Base-by-base conservation (phyloP, 2,797 vertebrate species). In the Brachyrhaphis roseni region DNA sequence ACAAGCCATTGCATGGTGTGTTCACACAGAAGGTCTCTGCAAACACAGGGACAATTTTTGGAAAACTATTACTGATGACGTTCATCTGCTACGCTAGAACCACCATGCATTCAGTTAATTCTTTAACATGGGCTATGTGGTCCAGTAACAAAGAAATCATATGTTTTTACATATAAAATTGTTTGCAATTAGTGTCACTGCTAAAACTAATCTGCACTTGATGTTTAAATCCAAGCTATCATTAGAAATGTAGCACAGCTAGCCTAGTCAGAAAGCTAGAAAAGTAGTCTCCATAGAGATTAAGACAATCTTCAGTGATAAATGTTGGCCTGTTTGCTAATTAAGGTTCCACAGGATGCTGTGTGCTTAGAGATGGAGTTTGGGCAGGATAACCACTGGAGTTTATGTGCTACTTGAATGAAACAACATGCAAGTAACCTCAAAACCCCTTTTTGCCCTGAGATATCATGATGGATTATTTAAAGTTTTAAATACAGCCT, bases 1-100 rank as follows among this genome's bases (percentile, higher is more conserved):
- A 74, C 82, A 84, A 82, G 41, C 34, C 74, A 72, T 39, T 64
- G 66, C n/a, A 78, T 43, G 47, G 74, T 75, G 53, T 64, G 71
- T 82, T 89, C 76, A 77, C 74, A 87, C 86, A 85, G 41, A 79
- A 82, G 71, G 3, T 4, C 73, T 82, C 75, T 80, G 73, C 75
- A 73, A 86, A 85, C 74, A 82, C 20, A 26, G 41, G 62, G 46
- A n/a, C 34, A 13, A 55, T 26, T 12, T 64, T 76, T 12, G 39
- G 16, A 41, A 34, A 78, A 74, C 62, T 53, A 70, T 34, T 16
- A 5, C 46, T 66, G 20, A 10, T 41, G 26, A 26, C 1, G 0
- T 45, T 71, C 39, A 23, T 36, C 51, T 31, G 55, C 11, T 13
- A 20, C 31, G 6, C 2, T 26, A n/a, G 39, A 72, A 8, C 55